Base-by-base conservation (phyloP, 2,888 invertebrate species). In the Ochropleura plecta region DNA sequence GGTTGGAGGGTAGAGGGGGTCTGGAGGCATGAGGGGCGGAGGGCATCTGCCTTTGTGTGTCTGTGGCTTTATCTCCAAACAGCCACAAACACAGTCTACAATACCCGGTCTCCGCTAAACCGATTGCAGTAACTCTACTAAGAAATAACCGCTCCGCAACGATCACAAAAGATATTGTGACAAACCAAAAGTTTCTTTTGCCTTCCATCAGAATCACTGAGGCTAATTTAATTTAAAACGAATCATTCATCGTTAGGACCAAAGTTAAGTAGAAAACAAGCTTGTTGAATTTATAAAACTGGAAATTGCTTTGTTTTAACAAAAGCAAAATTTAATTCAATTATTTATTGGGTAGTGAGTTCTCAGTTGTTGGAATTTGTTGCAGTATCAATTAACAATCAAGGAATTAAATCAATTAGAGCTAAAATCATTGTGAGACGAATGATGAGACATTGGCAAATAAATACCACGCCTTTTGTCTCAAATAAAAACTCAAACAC, bases 31-130 rank as follows among this genome's bases (percentile, higher is more conserved):
- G 81, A n/a, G 40, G 85, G 89, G 74, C 70, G 85, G 87, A 88
- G 88, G 90, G 91, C 90, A 90, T 91, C 91, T 91, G 91, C 93
- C 92, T 92, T 94, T 94, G 93, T 94, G 87, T 90, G 93, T 91
- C 90, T 90, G 85, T 79, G 86, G 91, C 93, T 94, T 93, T 94
- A 94, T 94, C 92, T 92, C 84, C 86, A 85, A 88, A 86, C 88
- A 91, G 91, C 91, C 91, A 89, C 93, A 93, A 93, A 92, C 93
- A 92, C 88, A 82, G 82, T 79, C 77, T 81, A 82, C 85, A 87
- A 84, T 82, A 74, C 86, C 88, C 87, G 76, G 86, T 78, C 90
- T 91, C 84, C 84, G 84, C 82, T 90, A 90, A 92, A 91, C 91
- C 92, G 92, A 93, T 94, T 93, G 91, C 93, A 92, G 93, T 93